A percentile compares a stretch with the other conserved stretches of the same genome.
Conservation (phyloP, 2,888 invertebrate genomes). For the Belgica antarctica region DNA sequence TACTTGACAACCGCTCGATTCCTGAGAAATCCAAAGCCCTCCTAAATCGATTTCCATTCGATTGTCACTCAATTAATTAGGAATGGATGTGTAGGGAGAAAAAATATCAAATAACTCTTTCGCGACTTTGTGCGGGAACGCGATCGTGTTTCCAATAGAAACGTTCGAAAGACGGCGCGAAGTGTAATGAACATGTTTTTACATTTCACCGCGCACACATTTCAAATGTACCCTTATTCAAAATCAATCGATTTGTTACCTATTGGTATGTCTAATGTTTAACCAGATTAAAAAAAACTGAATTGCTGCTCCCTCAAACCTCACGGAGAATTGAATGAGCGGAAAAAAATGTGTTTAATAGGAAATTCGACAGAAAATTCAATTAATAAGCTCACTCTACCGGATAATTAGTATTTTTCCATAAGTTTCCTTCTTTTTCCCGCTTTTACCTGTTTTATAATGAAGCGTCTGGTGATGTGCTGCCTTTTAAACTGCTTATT, state of each 20-base stretch:
- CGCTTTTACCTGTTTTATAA: conserved; percentile 9
- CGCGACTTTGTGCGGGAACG: neutral
- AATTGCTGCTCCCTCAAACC: conserved; percentile 6
- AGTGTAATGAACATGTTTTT: conserved; percentile 42
- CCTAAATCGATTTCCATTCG: neutral
- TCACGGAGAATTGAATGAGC: conserved; percentile 13
- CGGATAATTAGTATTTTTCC: conserved; percentile 44
- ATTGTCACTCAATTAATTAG: conserved; percentile 43
- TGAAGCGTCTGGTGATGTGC: conserved; percentile 40
- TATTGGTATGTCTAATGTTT: conserved; percentile 40
- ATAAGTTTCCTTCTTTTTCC: conserved; percentile 35
- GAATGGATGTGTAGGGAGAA: neutral
- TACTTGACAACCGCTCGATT: conserved; percentile 7
- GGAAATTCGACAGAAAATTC: conserved; percentile 44
- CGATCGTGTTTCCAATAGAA: conserved; percentile 28
- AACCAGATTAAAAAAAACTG: conserved; percentile 36
- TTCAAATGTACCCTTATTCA: conserved; percentile 43
- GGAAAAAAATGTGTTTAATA: conserved; percentile 36
- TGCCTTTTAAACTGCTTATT: conserved; percentile 39
- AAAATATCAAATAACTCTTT: conserved; percentile 10
- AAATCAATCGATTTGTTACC: conserved; percentile 44
- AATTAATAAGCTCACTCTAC: conserved; percentile 43
- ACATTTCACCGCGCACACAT: conserved; percentile 35
- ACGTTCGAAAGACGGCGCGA: conserved; percentile 5
- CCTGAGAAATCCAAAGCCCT: conserved; percentile 13